Percentiles rank a stretch among this genome's conserved stretches.
Conservation (phyloP, 2,888 invertebrate species). For the Hartigia nigra region DNA sequence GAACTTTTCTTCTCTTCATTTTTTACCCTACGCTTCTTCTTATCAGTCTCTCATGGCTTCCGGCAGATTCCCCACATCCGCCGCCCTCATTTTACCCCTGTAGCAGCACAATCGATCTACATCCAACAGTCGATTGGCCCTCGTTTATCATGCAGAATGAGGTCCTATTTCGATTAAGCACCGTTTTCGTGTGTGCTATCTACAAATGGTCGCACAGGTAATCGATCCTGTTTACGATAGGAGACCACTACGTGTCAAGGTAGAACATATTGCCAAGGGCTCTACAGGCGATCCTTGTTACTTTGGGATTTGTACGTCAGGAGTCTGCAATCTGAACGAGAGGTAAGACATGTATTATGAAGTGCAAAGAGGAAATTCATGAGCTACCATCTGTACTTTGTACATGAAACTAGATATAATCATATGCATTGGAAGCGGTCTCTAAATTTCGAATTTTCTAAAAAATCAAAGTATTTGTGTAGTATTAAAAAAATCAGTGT, state of each 20-base stretch:
- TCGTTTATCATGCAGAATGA: background rate
- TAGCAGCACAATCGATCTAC: background rate
- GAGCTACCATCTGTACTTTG: background rate
- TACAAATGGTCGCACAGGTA: background rate
- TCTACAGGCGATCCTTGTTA: background rate
- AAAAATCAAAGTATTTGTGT: background rate
- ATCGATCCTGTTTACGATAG: background rate
- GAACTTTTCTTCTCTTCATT: background rate
- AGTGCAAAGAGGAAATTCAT: background rate
- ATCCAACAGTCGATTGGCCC: background rate
- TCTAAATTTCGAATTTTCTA: background rate
- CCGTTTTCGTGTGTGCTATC: background rate
- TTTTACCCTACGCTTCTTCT: background rate
- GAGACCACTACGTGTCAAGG: background rate
- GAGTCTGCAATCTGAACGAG: background rate
- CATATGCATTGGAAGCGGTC: background rate
- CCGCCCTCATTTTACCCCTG: background rate
- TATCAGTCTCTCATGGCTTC: background rate
- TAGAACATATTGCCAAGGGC: background rate
- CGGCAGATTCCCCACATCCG: background rate
- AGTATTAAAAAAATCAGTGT: background rate
- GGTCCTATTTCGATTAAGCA: background rate
- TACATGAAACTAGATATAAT: background rate
- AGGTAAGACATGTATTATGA: background rate
- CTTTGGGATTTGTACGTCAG: background rate